Evolutionary conservation across 1,140 invertebrate species (phyloP).

Genomic region (silkworm (Bombyx mori)): ASM3026992v2 NC_085123.1:9681501-9682000

Average conservation of each 20-base stretch:
- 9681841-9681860: conserved; percentile 6
- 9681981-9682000: neutral
- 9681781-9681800: conserved; percentile 16
- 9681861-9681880: conserved; percentile 7
- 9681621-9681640: no score
- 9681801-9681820: conserved; percentile 2
- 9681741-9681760: conserved; percentile 14
- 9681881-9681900: conserved; percentile 7
- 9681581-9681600: no score
- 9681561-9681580: no score
- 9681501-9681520: no score
- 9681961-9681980: neutral
- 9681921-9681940: neutral
- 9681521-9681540: no score
- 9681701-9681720: conserved; percentile 9
- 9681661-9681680: conserved; percentile 5
- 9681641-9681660: no score
- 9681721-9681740: conserved; percentile 8
- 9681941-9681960: conserved; percentile 1
- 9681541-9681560: no score
- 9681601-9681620: no score
- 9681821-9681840: conserved; percentile 4
- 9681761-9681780: conserved; percentile 7
- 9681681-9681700: conserved; percentile 14
- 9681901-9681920: neutral